Evolutionary conservation across 2,888 invertebrate species (phyloP), one percentile per base, ranked within the genome.

Genomic region (Platycheirus albimanus): DNA sequence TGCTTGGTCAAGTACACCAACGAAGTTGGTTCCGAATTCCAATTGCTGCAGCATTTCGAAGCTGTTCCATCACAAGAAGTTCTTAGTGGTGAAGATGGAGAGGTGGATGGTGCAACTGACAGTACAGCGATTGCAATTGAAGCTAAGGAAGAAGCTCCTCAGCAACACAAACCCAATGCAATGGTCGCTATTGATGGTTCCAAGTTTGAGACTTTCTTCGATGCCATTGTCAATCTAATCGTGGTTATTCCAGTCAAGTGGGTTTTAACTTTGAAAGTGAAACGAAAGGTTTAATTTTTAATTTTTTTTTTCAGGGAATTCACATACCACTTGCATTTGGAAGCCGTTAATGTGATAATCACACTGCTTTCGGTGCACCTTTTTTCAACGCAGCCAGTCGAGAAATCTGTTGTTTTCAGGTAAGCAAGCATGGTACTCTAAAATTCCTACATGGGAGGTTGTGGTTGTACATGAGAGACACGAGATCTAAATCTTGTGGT

Each of bases 341-440:
- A 99, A 90, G 95, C 96, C 24, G 94, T 98, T 51, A 98, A 97
- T 89, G 95, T 95, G 17, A 91, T 98, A 45, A 91, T 98, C 13
- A 95, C 97, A 0, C 91, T 98, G n/a, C 93, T 98, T 87, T 97
- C 98, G 0, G 95, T 97, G 30, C 97, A 98, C 89, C 93, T 96
- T 89, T 96, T 95, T 86, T 94, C 96, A 10, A 94, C 95, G 0
- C 93, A 94, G 54, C 92, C 90, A 24, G 93, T 95, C 0, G 94
- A 94, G 69, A 94, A 95, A 49, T 95, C 96, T 4, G 91, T 93
- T 7, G 94, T 97, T 85, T 90, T 90, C 85, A 87, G 87, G 87
- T 87, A 63, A 84, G 43, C 0, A 10, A 20, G 38, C n/a, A n/a
- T n/a, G n/a, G n/a, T n/a, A n/a, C n/a, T n/a, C n/a, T n/a, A n/a